Base-by-base conservation (phyloP, 2,888 invertebrate species). In the Hesperia comma region DNA sequence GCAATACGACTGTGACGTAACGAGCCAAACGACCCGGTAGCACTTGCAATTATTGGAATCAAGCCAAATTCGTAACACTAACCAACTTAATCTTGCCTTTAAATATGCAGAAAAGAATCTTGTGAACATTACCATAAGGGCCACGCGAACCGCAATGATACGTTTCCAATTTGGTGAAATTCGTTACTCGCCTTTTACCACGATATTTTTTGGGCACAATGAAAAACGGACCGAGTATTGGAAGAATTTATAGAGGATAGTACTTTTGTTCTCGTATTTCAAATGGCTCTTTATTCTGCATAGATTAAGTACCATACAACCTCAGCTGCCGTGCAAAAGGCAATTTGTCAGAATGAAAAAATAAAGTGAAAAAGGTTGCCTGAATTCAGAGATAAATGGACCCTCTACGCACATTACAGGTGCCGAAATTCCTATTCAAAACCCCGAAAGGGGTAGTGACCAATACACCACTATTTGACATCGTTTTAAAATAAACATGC, bases 11-110 rank as follows among this genome's bases (percentile, higher is more conserved):
- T 53, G 57, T 78, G 78, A 79, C 77, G 74, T 72, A 72, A 68
- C 71, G 77, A 82, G 83, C 84, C 85, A 85, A 86, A 83, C 80
- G 76, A 77, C 77, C 77, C 74, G 79, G 72, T 69, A 70, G 69
- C 67, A 72, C 70, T 71, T 71, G 69, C 70, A 58, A 54, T 69
- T 67, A 70, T 74, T 75, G 78, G 76, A 71, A 56, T 68, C 43
- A 61, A 55, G 77, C 78, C 77, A 78, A 74, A 64, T 72, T 72
- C 66, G 61, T 61, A 67, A 67, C 57, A 15, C n/a, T 19, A 64
- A 58, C 53, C 17, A 53, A 53, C 32, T 53, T 58, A 41, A 53
- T 53, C 4, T 41, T 58, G 17, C 53, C 5, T 33, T 58, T 57
- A n/a, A 40, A n/a, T 40, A 41, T 19, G 46, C 5, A 21, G n/a